These are phyloP conservation scores for Peribatodes rhomboidaria DNA, from an alignment of 2,888 invertebrate genomes.

Conservation along the genomic window DNA sequence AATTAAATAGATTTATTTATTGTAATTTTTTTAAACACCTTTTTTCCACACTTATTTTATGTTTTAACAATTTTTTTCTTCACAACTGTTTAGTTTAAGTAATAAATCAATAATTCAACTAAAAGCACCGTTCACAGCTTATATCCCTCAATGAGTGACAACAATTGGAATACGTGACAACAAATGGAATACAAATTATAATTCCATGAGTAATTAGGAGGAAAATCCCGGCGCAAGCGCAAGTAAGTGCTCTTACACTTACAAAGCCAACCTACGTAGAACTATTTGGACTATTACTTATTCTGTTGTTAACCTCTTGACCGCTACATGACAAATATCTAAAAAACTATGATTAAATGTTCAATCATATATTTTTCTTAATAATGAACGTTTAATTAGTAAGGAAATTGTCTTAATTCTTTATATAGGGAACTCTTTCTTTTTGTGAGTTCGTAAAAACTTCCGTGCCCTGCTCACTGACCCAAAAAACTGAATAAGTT, in stretches of 20 bases:
- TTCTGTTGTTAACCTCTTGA: too few relatives aligned
- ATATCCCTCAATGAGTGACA: neutral
- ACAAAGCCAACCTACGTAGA: neutral
- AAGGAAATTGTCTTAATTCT: too few relatives aligned
- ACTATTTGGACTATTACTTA: neutral
- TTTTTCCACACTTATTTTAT: neutral
- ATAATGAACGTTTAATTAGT: too few relatives aligned
- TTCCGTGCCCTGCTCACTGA: too few relatives aligned
- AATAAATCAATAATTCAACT: neutral
- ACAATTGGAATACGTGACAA: slow-evolving; percentile 21
- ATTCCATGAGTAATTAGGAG: slow-evolving; percentile 38
- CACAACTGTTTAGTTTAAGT: neutral
- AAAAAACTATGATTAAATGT: too few relatives aligned
- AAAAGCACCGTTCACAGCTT: slow-evolving; percentile 4
- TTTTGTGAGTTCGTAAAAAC: too few relatives aligned
- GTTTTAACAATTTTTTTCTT: neutral
- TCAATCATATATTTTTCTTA: too few relatives aligned
- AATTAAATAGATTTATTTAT: neutral
- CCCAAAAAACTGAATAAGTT: too few relatives aligned
- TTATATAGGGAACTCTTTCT: too few relatives aligned
- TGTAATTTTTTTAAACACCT: neutral
- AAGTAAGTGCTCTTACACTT: neutral
- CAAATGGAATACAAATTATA: slow-evolving; percentile 1
- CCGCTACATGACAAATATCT: too few relatives aligned
- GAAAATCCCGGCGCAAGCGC: slow-evolving; percentile 38